Conservation (phyloP, 2,888 invertebrate species). For the Thalpophila matura region DNA sequence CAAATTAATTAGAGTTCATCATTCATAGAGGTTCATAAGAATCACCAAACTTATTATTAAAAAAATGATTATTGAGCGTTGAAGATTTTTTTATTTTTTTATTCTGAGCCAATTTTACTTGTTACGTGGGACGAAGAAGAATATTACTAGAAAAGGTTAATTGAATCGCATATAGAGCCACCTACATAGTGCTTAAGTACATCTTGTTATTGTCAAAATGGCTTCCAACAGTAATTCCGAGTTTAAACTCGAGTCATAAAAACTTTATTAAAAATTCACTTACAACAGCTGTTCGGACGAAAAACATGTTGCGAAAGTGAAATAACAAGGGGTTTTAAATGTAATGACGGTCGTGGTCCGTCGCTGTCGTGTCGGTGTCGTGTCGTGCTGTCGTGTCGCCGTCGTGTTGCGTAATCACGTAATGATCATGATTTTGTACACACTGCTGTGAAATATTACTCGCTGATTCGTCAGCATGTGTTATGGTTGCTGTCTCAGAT, state of each 20-base stretch:
- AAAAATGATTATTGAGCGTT: too few species aligned
- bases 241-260: slow-evolving; percentile 45
- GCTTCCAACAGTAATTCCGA: slow-evolving; percentile 29
- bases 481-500: neutral
- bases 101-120: neutral
- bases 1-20: too few species aligned
- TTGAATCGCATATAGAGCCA: slow-evolving; percentile 6
- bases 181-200: slow-evolving; percentile 26
- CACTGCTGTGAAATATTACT: slow-evolving; percentile 24
- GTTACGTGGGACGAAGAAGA: too few species aligned
- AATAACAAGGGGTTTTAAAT: slow-evolving; percentile 36
- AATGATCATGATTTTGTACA: slow-evolving; percentile 59
- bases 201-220: slow-evolving; percentile 39
- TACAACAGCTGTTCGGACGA: slow-evolving; percentile 29
- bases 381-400: slow-evolving; percentile 50
- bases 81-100: too few species aligned
- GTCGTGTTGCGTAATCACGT: slow-evolving; percentile 63
- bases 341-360: slow-evolving; percentile 23
- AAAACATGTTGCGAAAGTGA: slow-evolving; percentile 32
- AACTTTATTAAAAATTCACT: slow-evolving; percentile 53
- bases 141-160: neutral
- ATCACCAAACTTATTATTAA: too few species aligned
- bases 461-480: neutral
- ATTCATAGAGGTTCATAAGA: too few species aligned
- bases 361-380: slow-evolving; percentile 11